Percentiles rank a stretch among this genome's conserved stretches.
These are phyloP conservation scores for Tangara arthus DNA, from an alignment of 2,797 vertebrate genomes.

Conservation along the genomic window DNA sequence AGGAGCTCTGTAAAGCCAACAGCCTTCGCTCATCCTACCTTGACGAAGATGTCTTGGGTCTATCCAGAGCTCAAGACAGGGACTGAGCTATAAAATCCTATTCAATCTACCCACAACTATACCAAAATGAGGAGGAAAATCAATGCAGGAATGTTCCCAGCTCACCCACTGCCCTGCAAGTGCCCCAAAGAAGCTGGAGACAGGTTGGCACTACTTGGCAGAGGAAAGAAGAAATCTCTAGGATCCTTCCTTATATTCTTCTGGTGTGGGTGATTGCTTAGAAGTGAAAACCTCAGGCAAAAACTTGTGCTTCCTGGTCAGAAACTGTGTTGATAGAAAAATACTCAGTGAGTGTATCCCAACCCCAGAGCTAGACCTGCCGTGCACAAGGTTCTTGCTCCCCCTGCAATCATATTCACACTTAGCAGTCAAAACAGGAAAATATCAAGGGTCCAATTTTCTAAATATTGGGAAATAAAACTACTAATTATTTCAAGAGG, in stretches of 20 bases:
- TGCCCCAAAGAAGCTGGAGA: neutral
- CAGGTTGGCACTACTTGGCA: neutral
- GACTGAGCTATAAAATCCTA: neutral
- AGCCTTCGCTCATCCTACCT: neutral
- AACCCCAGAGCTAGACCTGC: neutral
- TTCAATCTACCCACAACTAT: neutral
- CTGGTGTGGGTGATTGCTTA: neutral
- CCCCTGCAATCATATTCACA: slow-evolving; percentile 35
- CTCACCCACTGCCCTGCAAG: neutral
- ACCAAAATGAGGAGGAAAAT: neutral
- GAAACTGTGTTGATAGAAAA: neutral
- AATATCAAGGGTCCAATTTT: slow-evolving; percentile 72
- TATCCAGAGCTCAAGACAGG: neutral
- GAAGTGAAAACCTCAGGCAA: neutral
- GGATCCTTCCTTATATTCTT: neutral
- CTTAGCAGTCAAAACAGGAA: slow-evolving; percentile 63
- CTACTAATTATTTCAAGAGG: slow-evolving; percentile 64
- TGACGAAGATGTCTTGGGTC: neutral
- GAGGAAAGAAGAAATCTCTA: neutral
- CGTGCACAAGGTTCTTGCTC: neutral
- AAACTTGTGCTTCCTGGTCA: neutral
- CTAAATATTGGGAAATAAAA: slow-evolving; percentile 67
- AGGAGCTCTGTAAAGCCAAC: neutral
- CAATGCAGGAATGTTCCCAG: neutral
- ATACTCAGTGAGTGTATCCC: neutral